phyloP scores from a whole-genome alignment of 1,140 invertebrate species.

The Phenacoccus solenopsis region DNA sequence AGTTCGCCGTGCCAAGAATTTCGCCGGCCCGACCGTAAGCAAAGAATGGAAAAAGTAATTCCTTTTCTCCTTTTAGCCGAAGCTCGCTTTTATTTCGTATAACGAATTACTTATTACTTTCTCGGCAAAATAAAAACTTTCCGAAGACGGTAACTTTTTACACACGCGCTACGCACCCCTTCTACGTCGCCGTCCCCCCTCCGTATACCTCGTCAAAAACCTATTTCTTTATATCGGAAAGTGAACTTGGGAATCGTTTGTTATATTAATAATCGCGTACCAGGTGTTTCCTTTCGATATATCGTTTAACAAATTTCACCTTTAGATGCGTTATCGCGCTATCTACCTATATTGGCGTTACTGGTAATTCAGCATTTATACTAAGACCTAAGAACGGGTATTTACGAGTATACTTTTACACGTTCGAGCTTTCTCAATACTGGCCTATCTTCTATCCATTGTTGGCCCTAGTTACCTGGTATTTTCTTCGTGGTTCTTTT shows the following conservation, averaged over 20 bases:
- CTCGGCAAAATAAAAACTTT: conserved; percentile 4
- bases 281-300: not conserved
- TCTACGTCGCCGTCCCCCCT: no score
- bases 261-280: not conserved
- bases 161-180: not conserved
- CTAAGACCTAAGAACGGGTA: no score
- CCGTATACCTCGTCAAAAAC: not conserved
- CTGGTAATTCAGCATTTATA: no score
- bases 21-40: not conserved
- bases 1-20: not conserved
- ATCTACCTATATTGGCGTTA: no score
- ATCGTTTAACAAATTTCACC: no score
- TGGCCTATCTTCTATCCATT: no score
- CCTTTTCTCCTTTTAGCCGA: no score
- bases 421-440: no score
- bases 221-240: not conserved
- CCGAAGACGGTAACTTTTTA: not conserved
- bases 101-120: conserved; percentile 3
- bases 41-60: not conserved
- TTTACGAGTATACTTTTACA: no score
- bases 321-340: no score
- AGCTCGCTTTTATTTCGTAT: not conserved
- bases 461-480: no score
- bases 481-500: no score
- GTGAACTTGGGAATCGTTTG: conserved; percentile 1